Percentiles rank a stretch among this genome's conserved stretches.
Conservation (phyloP, 1,140 invertebrate genomes). For the Plutomurus gul region DNA sequence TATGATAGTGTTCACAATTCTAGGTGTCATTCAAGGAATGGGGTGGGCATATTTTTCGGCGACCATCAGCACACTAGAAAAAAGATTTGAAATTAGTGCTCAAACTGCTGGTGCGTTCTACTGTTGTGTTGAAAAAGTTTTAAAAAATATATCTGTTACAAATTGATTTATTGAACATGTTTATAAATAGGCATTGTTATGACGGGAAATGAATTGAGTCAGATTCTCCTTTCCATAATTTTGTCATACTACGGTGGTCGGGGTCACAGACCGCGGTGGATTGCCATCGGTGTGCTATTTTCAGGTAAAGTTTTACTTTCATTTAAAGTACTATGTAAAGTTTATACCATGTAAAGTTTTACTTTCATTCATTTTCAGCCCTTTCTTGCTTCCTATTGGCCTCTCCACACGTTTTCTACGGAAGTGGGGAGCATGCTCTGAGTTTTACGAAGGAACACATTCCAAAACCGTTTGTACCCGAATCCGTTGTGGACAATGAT, state of each 20-base stretch:
- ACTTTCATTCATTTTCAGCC: slow-evolving; percentile 69
- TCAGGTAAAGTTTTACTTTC: no score
- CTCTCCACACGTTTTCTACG: slow-evolving; percentile 74
- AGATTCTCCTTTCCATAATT: slow-evolving; percentile 66
- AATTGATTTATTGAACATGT: neutral
- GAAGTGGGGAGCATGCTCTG: slow-evolving; percentile 70
- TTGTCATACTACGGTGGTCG: slow-evolving; percentile 66
- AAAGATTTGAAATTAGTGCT: slow-evolving; percentile 76
- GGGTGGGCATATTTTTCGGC: slow-evolving; percentile 76
- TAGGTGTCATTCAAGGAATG: slow-evolving; percentile 73
- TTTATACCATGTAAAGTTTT: no score
- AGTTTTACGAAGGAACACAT: slow-evolving; percentile 68
- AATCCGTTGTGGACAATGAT: neutral
- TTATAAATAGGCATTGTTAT: slow-evolving; percentile 65
- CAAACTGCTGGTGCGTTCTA: slow-evolving; percentile 68
- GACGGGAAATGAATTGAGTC: slow-evolving; percentile 73
- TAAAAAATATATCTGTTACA: neutral
- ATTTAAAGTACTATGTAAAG: no score
- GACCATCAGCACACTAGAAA: slow-evolving; percentile 77
- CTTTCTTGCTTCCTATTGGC: slow-evolving; percentile 72
- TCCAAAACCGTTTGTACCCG: neutral
- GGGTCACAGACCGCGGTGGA: slow-evolving; percentile 62
- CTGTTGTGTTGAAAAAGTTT: neutral
- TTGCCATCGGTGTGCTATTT: slow-evolving; percentile 54
- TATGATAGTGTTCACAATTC: slow-evolving; percentile 72